Base-by-base conservation (phyloP, 37 sponge, comb jelly and placozoan genomes). In the Spongilla lacustris region DNA sequence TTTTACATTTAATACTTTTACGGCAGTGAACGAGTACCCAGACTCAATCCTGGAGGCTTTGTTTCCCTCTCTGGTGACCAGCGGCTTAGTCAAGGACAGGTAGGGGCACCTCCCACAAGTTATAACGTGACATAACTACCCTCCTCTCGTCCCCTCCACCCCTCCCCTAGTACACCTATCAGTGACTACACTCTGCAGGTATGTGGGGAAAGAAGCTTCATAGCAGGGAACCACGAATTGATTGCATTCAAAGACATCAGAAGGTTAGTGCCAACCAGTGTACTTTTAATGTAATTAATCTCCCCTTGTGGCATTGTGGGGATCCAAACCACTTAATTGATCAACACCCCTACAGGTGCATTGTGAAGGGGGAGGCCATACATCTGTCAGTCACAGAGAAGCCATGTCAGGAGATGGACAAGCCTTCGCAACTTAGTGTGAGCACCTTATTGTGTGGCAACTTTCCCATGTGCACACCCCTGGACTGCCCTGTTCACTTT, bases 221-320 rank as follows among this genome's bases (percentile, higher is more conserved):
- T 91, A 33, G 84, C 87, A 41, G 91, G 91, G 19, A 83, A 83
- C 30, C 26, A 83, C n/a, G 87, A 78, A 8, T 75, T 91, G 32
- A 71, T 91, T 14, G 67, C 67, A 9, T 91, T 91, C 73, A 91
- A 83, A 38, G 91, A 86, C 35, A 83, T 91, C 17, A 26, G 91
- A 79, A 85, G 78, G 91, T 91, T 24, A 19, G 1, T 81, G 21
- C n/a, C 19, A 74, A 36, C 75, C 10, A 74, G 8, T 74, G 5
- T 5, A 3, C 34, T 74, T 11, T 29, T 72, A 23, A 74, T 74
- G 2, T 32, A 23, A 35, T 8, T 74, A 5, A 24, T 74, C 4
- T 9, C 6, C 71, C 71, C 27, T 3, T 9, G 11, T 11, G 4
- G 3, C n/a, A n/a, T n/a, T n/a, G n/a, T n/a, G n/a, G n/a, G n/a